Evolutionary conservation across 2,113 vertebrate genomes (phyloP).

Genomic region (Candoia aspera): DNA sequence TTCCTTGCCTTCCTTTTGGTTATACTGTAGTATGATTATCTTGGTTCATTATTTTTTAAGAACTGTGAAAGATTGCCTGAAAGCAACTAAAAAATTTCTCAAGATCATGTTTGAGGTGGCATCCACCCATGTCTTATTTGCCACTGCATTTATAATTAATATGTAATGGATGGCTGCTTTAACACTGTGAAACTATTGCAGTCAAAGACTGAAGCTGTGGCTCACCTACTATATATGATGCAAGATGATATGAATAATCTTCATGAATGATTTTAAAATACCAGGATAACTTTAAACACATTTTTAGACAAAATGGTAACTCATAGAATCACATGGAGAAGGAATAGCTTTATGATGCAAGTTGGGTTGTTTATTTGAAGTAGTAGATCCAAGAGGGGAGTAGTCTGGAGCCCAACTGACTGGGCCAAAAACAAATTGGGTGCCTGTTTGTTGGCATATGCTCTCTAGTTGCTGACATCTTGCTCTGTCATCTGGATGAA

Average conservation of each 20-base stretch:
- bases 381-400: not conserved
- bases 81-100: not conserved
- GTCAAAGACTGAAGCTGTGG: not conserved
- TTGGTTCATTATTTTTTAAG: not conserved
- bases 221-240: not conserved
- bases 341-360: not conserved
- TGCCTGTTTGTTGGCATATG: not conserved
- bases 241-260: not conserved
- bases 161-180: not conserved
- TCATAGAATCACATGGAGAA: not conserved
- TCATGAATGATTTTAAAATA: not conserved
- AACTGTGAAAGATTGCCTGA: not conserved
- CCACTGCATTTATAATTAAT: not conserved
- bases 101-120: not conserved
- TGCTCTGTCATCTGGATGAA: not conserved
- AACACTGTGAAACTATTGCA: not conserved
- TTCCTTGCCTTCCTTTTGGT: not conserved
- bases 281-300: not conserved
- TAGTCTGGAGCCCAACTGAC: not conserved
- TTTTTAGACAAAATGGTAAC: not conserved
- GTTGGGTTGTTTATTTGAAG: not conserved
- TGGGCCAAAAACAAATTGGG: not conserved
- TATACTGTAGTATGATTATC: not conserved
- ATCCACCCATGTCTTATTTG: not conserved
- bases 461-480: not conserved